Evolutionary conservation across 2,888 invertebrate genomes (phyloP), one percentile per base, ranked within the genome.

Genomic region (Caenorhabditis parvicauda): DNA sequence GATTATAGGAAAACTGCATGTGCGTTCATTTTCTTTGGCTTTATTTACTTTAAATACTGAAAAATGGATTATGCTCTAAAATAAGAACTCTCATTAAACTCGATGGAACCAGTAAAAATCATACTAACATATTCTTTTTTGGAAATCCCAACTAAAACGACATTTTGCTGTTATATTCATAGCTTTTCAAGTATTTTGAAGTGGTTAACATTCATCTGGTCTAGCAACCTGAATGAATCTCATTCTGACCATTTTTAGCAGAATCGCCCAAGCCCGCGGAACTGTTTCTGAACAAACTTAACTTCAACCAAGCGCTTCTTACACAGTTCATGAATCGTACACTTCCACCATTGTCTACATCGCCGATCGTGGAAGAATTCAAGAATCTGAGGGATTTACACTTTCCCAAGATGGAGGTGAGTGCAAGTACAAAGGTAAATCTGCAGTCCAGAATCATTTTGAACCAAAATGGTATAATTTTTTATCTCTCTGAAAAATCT

Each of bases 251-350:
- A 22, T 29, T 57, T 62, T 14, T 57, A 67, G 67, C 54, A 27
- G 67, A 68, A 43, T 64, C 65, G 2, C 68, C 68, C 12, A 63
- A 62, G 52, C 42, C 38, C n/a, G 19, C 50, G 45, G 59, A 61
- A n/a, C 21, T 61, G 17, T 21, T 56, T n/a, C n/a, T n/a, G 41
- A 49, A 22, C n/a, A 17, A 29, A 4, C 19, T 56, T 4, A 49
- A 28, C 12, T 22, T 67, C 12, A 52, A 42, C 25, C 54, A 59
- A 1, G 27, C 19, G 1, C 43, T 67, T 2, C 28, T 67, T 17
- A 56, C 46, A 3, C 67, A 67, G 22, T 28, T 67, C n/a, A 65
- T 61, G 35, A 38, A 42, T 5, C 28, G 60, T 5, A 45, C 53
- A 5, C 44, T 37, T 17, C 59, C 59, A n/a, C 37, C 55, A 2